Percentiles rank a stretch among this genome's conserved stretches.
phyloP scores from a whole-genome alignment of 2,113 vertebrate species.

The Paratilapia polleni region DNA sequence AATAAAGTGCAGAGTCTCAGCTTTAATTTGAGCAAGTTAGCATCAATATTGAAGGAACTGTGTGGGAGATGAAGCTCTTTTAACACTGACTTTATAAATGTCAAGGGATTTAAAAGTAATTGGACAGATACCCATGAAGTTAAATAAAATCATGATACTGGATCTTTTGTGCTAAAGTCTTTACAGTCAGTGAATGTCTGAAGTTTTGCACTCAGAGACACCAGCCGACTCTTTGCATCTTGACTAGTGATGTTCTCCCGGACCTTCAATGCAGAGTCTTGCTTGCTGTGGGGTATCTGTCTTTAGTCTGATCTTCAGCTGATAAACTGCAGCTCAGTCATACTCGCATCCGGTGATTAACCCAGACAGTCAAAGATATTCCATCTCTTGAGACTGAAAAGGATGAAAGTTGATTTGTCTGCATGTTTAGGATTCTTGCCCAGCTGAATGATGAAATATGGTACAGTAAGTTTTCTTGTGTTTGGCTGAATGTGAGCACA shows the following conservation, averaged over 20 bases:
- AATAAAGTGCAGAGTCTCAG: not conserved
- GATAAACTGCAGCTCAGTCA: not conserved
- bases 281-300: not conserved
- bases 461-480: too few species aligned
- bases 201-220: not conserved
- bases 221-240: not conserved
- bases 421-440: too few species aligned
- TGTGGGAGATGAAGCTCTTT: not conserved
- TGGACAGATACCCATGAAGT: not conserved
- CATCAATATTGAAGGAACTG: not conserved
- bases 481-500: too few species aligned
- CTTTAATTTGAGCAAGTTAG: not conserved
- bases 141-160: not conserved
- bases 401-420: too few species aligned
- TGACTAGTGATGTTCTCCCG: not conserved
- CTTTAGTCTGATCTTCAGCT: not conserved
- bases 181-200: not conserved
- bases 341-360: too few species aligned
- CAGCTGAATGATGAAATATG: too few species aligned
- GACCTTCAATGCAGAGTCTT: not conserved
- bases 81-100: not conserved
- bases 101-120: not conserved
- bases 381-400: too few species aligned
- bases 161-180: not conserved
- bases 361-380: not conserved